Evolutionary conservation across 2,888 invertebrate genomes (phyloP), one percentile per base, ranked within the genome.

Genomic region (Dasypogon diadema): DNA sequence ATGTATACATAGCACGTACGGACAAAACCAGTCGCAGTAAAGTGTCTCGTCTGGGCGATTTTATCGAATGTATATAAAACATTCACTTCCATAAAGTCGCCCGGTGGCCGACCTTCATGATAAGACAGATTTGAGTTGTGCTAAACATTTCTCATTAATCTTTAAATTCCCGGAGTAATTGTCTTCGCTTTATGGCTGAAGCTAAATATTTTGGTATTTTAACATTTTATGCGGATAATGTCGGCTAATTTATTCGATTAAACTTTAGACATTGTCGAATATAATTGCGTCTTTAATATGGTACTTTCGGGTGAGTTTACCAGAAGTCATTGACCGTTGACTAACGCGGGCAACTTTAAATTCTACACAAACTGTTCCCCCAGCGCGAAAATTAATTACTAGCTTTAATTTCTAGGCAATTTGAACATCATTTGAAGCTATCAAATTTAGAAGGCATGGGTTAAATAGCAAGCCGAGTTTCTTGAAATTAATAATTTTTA

Each of bases 141-240:
- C 37, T 60, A 60, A 60, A 60, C 60, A 60, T 60, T 60, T 37
- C 60, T 37, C 60, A 60, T 60, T 60, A 60, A 60, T 60, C 60
- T 37, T 60, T 37, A 60, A 60, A 37, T 60, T 60, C 37, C 37
- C 37, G 37, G 16, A 37, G 60, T 21, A 60, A 60, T 34, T 60
- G 60, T 37, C 12, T 18, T 18, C 16, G 37, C 37, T 34, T 37
- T 55, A n/a, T 42, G 42, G 42, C 2, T 42, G 42, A 42, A 12
- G 42, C 42, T 42, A 12, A 12, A 12, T 46, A 46, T 14, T 14
- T 21, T n/a, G 51, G 8, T 51, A 34, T 60, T 60, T 42, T 21
- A 5, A 16, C 12, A 16, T 60, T 60, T 60, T 37, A 12, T 60
- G 34, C 37, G 1, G 37, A n/a, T 37, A 37, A 24, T 30, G 24